Conservation (phyloP, 1,140 invertebrate genomes). For the Diploscapter pachys region DNA sequence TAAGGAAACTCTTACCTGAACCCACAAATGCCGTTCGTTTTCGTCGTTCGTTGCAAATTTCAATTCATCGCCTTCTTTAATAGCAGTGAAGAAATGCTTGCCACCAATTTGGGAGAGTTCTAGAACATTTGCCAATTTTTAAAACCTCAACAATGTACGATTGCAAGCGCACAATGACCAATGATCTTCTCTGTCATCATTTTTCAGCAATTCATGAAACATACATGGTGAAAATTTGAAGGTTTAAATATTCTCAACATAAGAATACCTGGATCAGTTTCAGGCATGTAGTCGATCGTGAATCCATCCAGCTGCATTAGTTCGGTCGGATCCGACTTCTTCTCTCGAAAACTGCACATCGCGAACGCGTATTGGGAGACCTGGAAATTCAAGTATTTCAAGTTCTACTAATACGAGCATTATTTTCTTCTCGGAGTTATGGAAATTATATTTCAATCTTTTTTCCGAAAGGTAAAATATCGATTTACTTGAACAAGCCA, state of each 20-base stretch:
- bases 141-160: conserved; percentile 2
- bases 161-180: not conserved
- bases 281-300: conserved; percentile 93
- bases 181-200: conserved; percentile 36
- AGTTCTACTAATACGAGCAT: not conserved
- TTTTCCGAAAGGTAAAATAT: too few species aligned
- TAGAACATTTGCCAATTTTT: not conserved
- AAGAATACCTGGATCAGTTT: conserved; percentile 76
- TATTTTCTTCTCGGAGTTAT: conserved; percentile 13
- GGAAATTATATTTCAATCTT: too few species aligned
- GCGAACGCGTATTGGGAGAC: conserved; percentile 99
- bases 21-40: conserved; percentile 96
- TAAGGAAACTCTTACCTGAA: conserved; percentile 61
- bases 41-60: conserved; percentile 95
- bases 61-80: conserved; percentile 94
- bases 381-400: conserved; percentile 37
- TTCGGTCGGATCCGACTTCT: conserved; percentile 96
- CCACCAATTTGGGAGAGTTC: conserved; percentile 60
- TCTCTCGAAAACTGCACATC: conserved; percentile 98
- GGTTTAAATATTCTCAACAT: not conserved
- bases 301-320: conserved; percentile 99
- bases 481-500: too few species aligned
- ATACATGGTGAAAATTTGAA: too few species aligned
- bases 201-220: not conserved
- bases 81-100: conserved; percentile 94